These are phyloP conservation scores for Enteromius afrohamiltoni DNA, from an alignment of 2,797 vertebrate species.

Conservation along the genomic window DNA sequence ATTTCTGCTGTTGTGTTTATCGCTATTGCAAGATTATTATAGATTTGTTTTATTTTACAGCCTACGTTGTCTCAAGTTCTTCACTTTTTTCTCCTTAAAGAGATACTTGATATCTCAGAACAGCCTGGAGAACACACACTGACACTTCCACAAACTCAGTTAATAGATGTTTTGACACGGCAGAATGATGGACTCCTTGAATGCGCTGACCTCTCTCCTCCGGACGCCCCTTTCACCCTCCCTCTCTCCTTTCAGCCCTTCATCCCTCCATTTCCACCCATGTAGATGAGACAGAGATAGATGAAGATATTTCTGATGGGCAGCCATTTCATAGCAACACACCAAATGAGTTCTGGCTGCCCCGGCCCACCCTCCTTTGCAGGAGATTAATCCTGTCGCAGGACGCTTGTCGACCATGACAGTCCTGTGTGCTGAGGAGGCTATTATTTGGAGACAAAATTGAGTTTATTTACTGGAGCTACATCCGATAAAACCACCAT, in stretches of 20 bases:
- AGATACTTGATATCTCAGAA: neutral
- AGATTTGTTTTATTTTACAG: neutral
- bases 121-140: slow-evolving; percentile 4
- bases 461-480: neutral
- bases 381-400: slow-evolving; percentile 71
- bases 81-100: neutral
- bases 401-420: slow-evolving; percentile 60
- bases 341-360: slow-evolving; percentile 73
- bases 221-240: slow-evolving; percentile 62
- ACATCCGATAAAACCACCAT: neutral
- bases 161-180: slow-evolving; percentile 68
- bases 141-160: slow-evolving; percentile 48
- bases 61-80: neutral
- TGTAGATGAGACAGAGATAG: slow-evolving; percentile 80
- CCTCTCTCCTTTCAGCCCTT: slow-evolving; percentile 51
- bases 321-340: slow-evolving; percentile 64
- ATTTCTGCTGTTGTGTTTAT: neutral
- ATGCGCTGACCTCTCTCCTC: slow-evolving; percentile 74
- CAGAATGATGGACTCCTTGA: slow-evolving; percentile 76
- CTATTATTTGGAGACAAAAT: slow-evolving; percentile 44
- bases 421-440: slow-evolving; percentile 40
- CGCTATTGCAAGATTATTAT: neutral
- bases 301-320: slow-evolving; percentile 74
- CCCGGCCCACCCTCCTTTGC: slow-evolving; percentile 64
- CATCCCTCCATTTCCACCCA: slow-evolving; percentile 62